phyloP scores from a whole-genome alignment of 2,888 invertebrate species.

The Drosophila subquinaria region DNA sequence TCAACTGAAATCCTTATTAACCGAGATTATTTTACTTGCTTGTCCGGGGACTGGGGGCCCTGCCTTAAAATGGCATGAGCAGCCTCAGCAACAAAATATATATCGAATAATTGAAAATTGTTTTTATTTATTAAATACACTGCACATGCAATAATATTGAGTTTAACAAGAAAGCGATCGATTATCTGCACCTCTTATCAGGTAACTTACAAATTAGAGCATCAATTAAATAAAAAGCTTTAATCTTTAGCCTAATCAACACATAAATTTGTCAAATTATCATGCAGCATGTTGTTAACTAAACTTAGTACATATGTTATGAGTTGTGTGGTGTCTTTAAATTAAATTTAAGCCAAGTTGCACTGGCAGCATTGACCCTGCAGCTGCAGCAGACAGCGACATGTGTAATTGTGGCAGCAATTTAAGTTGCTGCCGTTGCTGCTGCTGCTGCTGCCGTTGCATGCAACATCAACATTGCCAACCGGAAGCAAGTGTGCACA shows the following conservation, averaged over 20 bases:
- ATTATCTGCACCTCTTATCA: no score
- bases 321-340: conserved; percentile 44
- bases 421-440: conserved; percentile 54
- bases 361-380: conserved; percentile 72
- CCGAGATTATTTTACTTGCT: no score
- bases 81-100: no score
- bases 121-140: no score
- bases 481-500: conserved; percentile 74
- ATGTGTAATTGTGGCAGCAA: conserved; percentile 81
- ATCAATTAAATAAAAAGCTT: no score
- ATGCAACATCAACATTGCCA: conserved; percentile 64
- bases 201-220: no score
- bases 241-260: not conserved
- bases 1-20: no score
- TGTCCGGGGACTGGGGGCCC: no score
- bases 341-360: conserved; percentile 50
- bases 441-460: conserved; percentile 45
- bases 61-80: no score
- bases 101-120: no score
- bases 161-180: no score
- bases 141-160: no score
- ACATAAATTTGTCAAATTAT: not conserved
- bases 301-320: not conserved
- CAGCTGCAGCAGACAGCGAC: conserved; percentile 63
- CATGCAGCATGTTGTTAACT: not conserved